Evolutionary conservation across 2,888 invertebrate genomes (phyloP).

Genomic region (Polia nebulosa): DNA sequence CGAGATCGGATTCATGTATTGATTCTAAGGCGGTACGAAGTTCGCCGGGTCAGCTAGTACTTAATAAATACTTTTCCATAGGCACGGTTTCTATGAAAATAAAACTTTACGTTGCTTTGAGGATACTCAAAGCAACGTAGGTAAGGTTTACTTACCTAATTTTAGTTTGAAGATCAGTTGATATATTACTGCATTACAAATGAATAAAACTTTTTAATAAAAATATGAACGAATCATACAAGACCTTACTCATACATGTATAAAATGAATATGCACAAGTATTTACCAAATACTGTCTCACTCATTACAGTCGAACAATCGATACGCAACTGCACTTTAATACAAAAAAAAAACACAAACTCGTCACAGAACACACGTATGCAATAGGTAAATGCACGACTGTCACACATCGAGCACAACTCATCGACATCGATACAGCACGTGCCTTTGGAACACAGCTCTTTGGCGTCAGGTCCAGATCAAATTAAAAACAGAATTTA

Average conservation of each 20-base stretch:
- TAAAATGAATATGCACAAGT: not conserved
- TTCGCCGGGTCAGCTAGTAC: not conserved
- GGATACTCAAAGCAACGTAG: no score
- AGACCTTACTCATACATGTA: not conserved
- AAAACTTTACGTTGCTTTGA: no score
- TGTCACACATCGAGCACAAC: conserved; percentile 12
- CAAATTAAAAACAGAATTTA: conserved; percentile 90
- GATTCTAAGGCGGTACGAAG: no score
- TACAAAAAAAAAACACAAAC: conserved; percentile 3
- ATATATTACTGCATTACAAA: not conserved
- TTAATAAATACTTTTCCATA: no score
- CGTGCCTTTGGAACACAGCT: conserved; percentile 53
- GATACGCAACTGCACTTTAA: not conserved
- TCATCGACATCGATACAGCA: conserved; percentile 48
- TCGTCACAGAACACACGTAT: conserved; percentile 15
- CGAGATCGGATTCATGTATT: no score
- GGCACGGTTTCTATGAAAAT: no score
- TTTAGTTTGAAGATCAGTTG: not conserved
- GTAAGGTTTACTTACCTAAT: no score
- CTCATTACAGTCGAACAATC: conserved; percentile 1
- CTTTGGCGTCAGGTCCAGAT: conserved; percentile 78
- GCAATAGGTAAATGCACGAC: conserved; percentile 21
- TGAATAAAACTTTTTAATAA: not conserved
- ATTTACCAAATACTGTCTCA: conserved; percentile 9
- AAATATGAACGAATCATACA: not conserved